phyloP scores from a whole-genome alignment of 2,797 vertebrate genomes.

The Rhyacichthys aspro region DNA sequence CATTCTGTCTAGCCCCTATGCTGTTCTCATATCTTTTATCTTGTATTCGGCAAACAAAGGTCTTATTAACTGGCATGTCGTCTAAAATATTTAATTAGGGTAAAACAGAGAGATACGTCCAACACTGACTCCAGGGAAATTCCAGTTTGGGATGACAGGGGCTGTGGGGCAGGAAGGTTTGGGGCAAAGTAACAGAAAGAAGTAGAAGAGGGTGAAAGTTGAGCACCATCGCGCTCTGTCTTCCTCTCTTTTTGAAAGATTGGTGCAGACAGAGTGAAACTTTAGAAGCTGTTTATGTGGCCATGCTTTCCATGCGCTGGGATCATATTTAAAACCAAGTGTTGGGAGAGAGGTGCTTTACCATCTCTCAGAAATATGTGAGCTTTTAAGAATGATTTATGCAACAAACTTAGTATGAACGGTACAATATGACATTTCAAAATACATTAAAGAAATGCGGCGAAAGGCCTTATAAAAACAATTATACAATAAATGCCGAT shows the following conservation, averaged over 20 bases:
- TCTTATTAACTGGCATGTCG: conserved; percentile 51
- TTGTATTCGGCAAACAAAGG: conserved; percentile 64
- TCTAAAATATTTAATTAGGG: conserved; percentile 70
- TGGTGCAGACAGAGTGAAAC: conserved; percentile 73
- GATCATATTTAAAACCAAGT: conserved; percentile 75
- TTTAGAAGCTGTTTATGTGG: conserved; percentile 76
- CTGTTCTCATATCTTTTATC: conserved; percentile 41
- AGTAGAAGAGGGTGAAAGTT: conserved; percentile 49
- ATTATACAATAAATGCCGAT: not conserved
- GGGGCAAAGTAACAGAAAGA: conserved; percentile 10
- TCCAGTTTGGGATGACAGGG: conserved; percentile 63
- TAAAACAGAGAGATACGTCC: conserved; percentile 65
- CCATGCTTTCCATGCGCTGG: conserved; percentile 63
- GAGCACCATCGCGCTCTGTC: conserved; percentile 38
- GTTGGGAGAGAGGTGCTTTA: conserved; percentile 55
- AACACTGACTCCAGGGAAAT: conserved; percentile 74
- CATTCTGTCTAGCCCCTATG: conserved; percentile 7
- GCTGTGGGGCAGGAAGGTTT: conserved; percentile 25
- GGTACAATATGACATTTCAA: too few relatives aligned
- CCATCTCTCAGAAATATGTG: conserved; percentile 59
- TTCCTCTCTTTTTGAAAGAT: conserved; percentile 69
- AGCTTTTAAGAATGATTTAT: conserved; percentile 64
- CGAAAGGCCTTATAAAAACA: not conserved
- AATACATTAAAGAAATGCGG: too few relatives aligned
- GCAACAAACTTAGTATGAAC: too few relatives aligned